Conservation (phyloP, 2,888 invertebrate genomes). For the Agonopterix alstromeriana region DNA sequence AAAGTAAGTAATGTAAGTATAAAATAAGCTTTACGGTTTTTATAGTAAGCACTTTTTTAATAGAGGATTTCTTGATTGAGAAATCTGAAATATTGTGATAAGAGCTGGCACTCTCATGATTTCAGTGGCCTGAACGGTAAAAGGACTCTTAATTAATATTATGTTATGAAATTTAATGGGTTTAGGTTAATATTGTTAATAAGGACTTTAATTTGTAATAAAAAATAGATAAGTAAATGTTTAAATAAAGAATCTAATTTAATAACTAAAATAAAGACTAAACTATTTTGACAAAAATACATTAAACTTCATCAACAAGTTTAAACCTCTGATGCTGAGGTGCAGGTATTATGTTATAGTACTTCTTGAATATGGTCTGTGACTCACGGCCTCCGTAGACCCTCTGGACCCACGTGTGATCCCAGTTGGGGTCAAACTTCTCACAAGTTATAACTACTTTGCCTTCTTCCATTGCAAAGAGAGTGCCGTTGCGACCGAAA, state of each 20-base stretch:
- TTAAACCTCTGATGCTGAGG: slow-evolving; percentile 88
- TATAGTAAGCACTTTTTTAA: too few species aligned
- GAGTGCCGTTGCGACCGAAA: slow-evolving; percentile 84
- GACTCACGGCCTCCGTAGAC: slow-evolving; percentile 79
- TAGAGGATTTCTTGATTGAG: too few species aligned
- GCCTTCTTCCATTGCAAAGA: slow-evolving; percentile 89
- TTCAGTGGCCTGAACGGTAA: too few species aligned
- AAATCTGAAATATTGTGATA: too few species aligned
- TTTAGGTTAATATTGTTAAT: too few species aligned
- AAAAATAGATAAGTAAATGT: too few species aligned
- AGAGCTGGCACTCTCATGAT: too few species aligned
- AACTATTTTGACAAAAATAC: slow-evolving; percentile 22
- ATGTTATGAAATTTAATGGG: too few species aligned
- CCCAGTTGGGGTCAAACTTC: slow-evolving; percentile 85
- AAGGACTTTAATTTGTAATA: neutral
- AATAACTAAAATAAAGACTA: slow-evolving; percentile 7
- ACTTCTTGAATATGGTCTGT: slow-evolving; percentile 87
- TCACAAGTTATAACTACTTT: slow-evolving; percentile 89
- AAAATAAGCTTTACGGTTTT: too few species aligned
- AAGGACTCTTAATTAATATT: too few species aligned
- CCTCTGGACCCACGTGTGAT: slow-evolving; percentile 83
- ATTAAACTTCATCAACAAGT: slow-evolving; percentile 81
- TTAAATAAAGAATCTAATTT: too few species aligned
- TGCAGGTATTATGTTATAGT: slow-evolving; percentile 88
- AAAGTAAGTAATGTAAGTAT: too few species aligned